Base-by-base conservation (phyloP, 1,140 invertebrate species). In the Nasonia giraulti region DNA sequence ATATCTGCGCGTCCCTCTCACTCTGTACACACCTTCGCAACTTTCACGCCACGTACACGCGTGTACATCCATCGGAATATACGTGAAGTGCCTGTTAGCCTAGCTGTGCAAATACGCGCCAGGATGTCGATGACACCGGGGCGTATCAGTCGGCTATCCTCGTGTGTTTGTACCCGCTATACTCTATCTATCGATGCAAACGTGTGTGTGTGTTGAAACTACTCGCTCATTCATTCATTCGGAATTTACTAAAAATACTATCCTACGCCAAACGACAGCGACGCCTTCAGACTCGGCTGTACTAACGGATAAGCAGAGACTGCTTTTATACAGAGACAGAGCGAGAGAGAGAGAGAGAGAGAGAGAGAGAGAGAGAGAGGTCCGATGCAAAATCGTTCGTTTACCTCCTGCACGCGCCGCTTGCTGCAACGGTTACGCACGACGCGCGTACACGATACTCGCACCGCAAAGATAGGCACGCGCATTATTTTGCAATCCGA, bases 51-150 rank as follows among this genome's bases (percentile, higher is more conserved):
- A 1, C 20, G 20, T n/a, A 17, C 55, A 11, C 2, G 5, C 3
- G 7, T 55, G n/a, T 44, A 10, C 31, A 66, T 73, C 62, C 4
- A 37, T 47, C 40, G 17, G 47, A 81, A 55, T 62, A 33, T 66
- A 66, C 81, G 55, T 55, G 47, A 55, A 81, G 80, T 68, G 87
- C 82, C 83, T 90, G 87, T 89, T 88, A 83, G 86, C 75, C 88
- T 89, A 90, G 88, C 89, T 88, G 87, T 85, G 87, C 86, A 90
- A 90, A 91, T 87, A 89, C 27, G 17, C 14, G 47, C 71, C 81
- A 77, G 82, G 84, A 85, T 85, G 84, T 85, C 86, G 80, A 87
- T 87, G 84, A 85, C 84, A 87, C 74, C 82, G 10, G 8, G 5
- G 76, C 86, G 83, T 86, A 86, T 86, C 83, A 77, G 79, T 10